These are phyloP conservation scores for Chelidonichthys spinosus DNA, from an alignment of 2,797 vertebrate species.

Conservation along the genomic window DNA sequence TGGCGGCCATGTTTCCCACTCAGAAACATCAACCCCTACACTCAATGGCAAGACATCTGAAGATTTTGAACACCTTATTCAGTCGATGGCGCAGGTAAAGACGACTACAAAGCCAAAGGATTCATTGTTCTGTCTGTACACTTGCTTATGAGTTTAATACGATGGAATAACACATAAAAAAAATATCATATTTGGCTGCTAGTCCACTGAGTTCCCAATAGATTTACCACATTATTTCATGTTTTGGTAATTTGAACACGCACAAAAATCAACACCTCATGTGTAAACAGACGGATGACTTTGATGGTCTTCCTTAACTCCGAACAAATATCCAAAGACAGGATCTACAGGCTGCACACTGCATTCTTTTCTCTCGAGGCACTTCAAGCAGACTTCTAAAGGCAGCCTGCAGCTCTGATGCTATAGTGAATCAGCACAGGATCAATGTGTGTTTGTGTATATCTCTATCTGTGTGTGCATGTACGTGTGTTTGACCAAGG, in stretches of 20 bases:
- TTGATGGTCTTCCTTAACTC: constrained; percentile 9
- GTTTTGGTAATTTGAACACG: too few relatives aligned
- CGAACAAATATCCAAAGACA: constrained; percentile 47
- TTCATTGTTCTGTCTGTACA: not conserved
- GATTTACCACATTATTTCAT: too few relatives aligned
- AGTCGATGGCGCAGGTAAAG: constrained; percentile 94
- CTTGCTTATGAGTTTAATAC: too few relatives aligned
- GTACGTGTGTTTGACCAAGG: constrained; percentile 78
- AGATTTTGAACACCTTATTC: constrained; percentile 90
- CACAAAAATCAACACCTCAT: not conserved
- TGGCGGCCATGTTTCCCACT: constrained; percentile 78
- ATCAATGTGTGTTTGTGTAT: not conserved
- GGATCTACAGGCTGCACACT: constrained; percentile 21
- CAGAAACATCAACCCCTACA: constrained; percentile 74
- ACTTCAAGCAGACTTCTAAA: constrained; percentile 69
- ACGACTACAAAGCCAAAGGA: not conserved
- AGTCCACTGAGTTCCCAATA: not conserved
- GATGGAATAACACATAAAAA: too few relatives aligned
- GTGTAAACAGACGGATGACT: constrained; percentile 27
- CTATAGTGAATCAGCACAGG: constrained; percentile 35
- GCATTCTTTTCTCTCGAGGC: constrained; percentile 36
- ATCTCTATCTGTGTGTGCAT: not conserved
- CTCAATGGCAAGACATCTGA: constrained; percentile 87
- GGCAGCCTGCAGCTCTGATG: constrained; percentile 65
- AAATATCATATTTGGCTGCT: not conserved